These are phyloP conservation scores for Aurelia coerulea DNA, from an alignment of 30 jellyfish, hydroid and myxozoan species.

Conservation along the genomic window DNA sequence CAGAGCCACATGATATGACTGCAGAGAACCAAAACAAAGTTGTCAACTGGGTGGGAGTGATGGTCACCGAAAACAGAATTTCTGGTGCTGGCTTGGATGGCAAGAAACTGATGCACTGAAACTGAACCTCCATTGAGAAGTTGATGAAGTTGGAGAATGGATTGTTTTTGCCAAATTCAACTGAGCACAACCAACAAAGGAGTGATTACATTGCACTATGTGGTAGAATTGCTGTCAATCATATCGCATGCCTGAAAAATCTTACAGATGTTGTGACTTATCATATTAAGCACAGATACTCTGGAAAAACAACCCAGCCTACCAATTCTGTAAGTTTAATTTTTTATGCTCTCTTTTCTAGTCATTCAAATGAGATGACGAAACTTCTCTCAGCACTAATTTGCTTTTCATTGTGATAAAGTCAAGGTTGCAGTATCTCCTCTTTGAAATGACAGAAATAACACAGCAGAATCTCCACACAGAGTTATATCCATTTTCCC, in stretches of 20 bases:
- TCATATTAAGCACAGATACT: slow-evolving; percentile 15
- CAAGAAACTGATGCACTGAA: too few species aligned
- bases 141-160: slow-evolving; percentile 6
- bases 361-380: neutral
- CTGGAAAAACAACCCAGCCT: slow-evolving; percentile 2
- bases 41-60: too few species aligned
- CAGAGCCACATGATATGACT: too few species aligned
- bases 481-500: too few species aligned
- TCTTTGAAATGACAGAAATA: too few species aligned
- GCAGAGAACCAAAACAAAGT: too few species aligned
- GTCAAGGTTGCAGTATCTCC: too few species aligned
- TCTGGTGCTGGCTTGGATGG: too few species aligned
- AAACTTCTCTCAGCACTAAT: neutral
- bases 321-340: slow-evolving; percentile 9
- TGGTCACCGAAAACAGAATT: too few species aligned
- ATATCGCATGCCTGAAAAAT: slow-evolving; percentile 6
- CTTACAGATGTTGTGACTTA: slow-evolving; percentile 23
- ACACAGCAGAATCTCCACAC: too few species aligned
- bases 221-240: slow-evolving; percentile 36
- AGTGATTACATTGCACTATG: slow-evolving; percentile 9
- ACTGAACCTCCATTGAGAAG: too few species aligned
- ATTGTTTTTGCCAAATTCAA: slow-evolving; percentile 13
- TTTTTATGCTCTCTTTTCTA: neutral
- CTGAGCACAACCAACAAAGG: slow-evolving; percentile 18
- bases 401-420: neutral